These are phyloP conservation scores for Chalcis sispes DNA, from an alignment of 2,888 invertebrate genomes.

Conservation along the genomic window DNA sequence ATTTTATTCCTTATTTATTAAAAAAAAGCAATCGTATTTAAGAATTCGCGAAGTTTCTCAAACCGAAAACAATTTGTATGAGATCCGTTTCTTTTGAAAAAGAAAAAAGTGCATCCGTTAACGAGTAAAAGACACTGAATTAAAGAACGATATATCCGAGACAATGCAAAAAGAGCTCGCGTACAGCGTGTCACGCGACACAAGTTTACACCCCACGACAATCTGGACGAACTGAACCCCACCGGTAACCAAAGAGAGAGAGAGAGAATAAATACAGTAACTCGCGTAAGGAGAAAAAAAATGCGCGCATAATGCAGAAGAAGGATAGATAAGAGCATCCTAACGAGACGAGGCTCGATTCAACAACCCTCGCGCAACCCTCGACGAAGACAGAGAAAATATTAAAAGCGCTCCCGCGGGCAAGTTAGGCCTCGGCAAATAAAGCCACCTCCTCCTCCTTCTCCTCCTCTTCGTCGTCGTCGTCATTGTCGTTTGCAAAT, in stretches of 20 bases:
- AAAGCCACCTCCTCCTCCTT: conserved; percentile 21
- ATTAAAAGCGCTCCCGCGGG: conserved; percentile 59
- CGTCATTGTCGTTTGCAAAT: conserved; percentile 43
- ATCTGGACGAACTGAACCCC: background rate
- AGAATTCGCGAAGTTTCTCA: too few relatives aligned
- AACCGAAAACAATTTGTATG: too few relatives aligned
- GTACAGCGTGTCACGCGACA: too few relatives aligned
- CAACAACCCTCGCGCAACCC: background rate
- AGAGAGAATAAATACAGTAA: background rate
- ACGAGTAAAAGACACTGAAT: conserved; percentile 25
- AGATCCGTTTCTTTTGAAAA: too few relatives aligned
- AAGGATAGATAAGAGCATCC: conserved; percentile 49
- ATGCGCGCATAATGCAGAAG: conserved; percentile 28
- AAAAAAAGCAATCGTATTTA: too few relatives aligned
- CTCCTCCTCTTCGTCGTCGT: background rate
- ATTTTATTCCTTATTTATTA: too few relatives aligned
- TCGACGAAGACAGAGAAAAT: conserved; percentile 56
- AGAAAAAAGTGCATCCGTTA: conserved; percentile 5
- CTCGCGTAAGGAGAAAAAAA: background rate
- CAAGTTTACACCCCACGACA: conserved; percentile 1
- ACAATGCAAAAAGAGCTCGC: too few relatives aligned
- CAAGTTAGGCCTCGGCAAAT: conserved; percentile 41
- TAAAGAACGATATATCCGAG: conserved; percentile 22
- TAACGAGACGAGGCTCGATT: conserved; percentile 59
- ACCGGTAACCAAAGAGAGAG: background rate